These are phyloP conservation scores for Torymus texanus DNA, from an alignment of 2,888 invertebrate species.

Conservation along the genomic window DNA sequence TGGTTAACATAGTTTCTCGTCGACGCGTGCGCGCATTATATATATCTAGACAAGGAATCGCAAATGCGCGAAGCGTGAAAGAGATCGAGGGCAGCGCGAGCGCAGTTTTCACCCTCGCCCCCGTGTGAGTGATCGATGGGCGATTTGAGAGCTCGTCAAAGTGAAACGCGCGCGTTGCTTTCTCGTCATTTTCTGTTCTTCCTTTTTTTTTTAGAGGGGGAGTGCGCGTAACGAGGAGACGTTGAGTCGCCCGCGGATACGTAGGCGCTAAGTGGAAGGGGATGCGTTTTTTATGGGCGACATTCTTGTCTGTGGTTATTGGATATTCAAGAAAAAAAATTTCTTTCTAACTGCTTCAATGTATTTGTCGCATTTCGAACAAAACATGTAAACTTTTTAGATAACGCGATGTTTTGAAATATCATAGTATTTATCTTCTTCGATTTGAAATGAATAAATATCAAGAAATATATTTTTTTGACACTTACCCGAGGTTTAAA, in stretches of 20 bases:
- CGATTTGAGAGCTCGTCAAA: constrained; percentile 41
- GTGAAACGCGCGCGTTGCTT: neutral
- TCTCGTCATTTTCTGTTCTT: neutral
- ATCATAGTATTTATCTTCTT: no score
- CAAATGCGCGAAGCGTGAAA: constrained; percentile 23
- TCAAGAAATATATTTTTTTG: no score
- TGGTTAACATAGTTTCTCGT: neutral
- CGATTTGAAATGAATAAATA: no score
- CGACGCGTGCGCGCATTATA: neutral
- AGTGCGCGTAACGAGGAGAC: neutral
- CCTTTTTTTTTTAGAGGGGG: constrained; percentile 3
- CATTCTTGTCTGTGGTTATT: neutral
- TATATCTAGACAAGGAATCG: constrained; percentile 11
- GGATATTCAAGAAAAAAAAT: no score
- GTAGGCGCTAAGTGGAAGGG: neutral
- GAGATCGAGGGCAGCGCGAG: constrained; percentile 7
- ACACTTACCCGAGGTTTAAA: no score
- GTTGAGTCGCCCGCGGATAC: constrained; percentile 8
- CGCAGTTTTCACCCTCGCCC: constrained; percentile 38
- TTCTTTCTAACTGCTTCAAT: no score
- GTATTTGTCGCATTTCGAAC: no score
- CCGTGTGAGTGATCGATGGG: constrained; percentile 40
- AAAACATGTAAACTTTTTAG: no score
- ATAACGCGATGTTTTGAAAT: no score
- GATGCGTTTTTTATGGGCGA: constrained; percentile 37